Percentiles rank a stretch among this genome's conserved stretches.
Conservation (phyloP, 1,140 invertebrate species). For the Polypedilum pembai region DNA sequence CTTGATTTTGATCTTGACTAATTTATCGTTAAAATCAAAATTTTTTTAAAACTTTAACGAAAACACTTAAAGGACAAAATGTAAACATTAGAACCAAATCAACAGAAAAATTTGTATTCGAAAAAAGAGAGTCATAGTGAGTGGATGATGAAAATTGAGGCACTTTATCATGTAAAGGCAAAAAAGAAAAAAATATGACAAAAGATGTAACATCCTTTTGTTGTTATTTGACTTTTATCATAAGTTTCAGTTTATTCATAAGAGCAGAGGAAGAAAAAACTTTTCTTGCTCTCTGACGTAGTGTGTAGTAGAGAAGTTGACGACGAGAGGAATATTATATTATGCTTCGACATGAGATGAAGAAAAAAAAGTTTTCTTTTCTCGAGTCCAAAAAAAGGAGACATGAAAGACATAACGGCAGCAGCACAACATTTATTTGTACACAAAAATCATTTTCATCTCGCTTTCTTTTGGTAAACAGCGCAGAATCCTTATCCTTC, state of each 20-base stretch:
- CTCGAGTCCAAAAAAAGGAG: neutral
- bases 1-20: no score
- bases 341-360: neutral
- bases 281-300: neutral
- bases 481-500: constrained; percentile 28
- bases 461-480: neutral
- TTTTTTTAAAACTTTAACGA: no score
- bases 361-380: neutral
- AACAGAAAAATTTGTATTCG: no score
- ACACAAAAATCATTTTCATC: constrained; percentile 8
- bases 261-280: neutral
- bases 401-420: neutral
- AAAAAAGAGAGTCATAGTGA: no score
- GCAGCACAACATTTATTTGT: constrained; percentile 14
- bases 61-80: no score
- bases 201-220: constrained; percentile 17
- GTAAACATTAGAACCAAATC: no score
- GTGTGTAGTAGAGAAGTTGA: neutral
- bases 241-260: constrained; percentile 13
- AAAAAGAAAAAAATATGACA: constrained; percentile 1
- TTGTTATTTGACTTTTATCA: constrained; percentile 19
- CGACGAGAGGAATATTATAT: neutral
- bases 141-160: constrained; percentile 8
- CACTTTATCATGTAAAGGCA: constrained; percentile 6
- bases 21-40: no score